A percentile compares a stretch with the other conserved stretches of the same genome.
Evolutionary conservation across 2,113 vertebrate species (phyloP).

Genomic region (human): DNA sequence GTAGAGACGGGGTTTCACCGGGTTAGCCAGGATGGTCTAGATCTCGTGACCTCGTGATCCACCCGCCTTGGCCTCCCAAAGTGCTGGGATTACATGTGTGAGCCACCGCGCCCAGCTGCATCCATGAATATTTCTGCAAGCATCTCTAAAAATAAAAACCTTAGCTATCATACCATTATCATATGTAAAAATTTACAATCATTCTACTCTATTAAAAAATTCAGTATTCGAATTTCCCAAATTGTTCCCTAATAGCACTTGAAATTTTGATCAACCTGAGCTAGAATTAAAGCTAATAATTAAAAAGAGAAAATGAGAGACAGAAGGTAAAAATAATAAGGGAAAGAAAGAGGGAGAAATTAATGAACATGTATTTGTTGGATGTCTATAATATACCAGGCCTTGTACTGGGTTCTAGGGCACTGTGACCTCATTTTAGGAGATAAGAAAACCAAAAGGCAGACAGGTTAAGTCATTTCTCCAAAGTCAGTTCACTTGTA

Average conservation of each 20-base stretch:
- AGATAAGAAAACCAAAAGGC: neutral
- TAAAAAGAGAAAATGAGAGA: neutral
- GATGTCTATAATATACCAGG: neutral
- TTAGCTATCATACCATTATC: neutral
- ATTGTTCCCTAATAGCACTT: neutral
- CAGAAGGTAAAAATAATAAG: conserved; percentile 1
- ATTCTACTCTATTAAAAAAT: neutral
- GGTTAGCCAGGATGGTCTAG: no score
- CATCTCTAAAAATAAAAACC: neutral
- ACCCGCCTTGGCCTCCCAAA: no score
- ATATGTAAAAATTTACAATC: neutral
- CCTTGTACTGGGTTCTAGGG: neutral
- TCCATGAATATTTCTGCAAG: neutral
- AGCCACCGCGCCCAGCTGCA: no score
- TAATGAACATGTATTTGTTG: neutral
- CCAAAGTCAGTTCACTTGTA: neutral
- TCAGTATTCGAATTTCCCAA: neutral
- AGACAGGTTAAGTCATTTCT: neutral
- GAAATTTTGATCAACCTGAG: neutral
- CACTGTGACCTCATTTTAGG: neutral
- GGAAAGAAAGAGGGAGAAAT: neutral
- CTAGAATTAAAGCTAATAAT: neutral
- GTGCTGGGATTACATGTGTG: no score
- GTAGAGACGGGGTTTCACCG: no score
- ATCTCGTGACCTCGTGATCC: no score